A percentile compares a stretch with the other conserved stretches of the same genome.
Evolutionary conservation across 2,888 invertebrate species (phyloP).

Genomic region (Diaprepes abbreviatus): DNA sequence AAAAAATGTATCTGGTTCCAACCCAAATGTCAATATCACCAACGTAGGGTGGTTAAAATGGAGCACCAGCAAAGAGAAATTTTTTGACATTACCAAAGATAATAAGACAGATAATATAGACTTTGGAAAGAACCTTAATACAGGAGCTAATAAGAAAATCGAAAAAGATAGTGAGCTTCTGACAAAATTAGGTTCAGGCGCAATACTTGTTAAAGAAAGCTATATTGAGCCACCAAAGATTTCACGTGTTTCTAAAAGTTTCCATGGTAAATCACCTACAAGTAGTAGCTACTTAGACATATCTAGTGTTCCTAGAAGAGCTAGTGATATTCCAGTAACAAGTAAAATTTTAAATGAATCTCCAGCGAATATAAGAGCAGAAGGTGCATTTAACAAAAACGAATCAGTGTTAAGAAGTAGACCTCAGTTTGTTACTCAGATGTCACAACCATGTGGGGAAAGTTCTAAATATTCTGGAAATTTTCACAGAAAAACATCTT

Average conservation of each 20-base stretch:
- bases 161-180: constrained; percentile 54
- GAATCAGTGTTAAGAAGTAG: constrained; percentile 42
- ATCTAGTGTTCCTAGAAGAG: constrained; percentile 58
- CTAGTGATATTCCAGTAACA: constrained; percentile 60
- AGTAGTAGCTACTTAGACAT: constrained; percentile 57
- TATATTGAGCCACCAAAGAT: constrained; percentile 70
- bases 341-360: constrained; percentile 49
- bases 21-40: constrained; percentile 54
- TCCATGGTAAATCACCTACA: constrained; percentile 64
- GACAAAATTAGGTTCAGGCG: constrained; percentile 62
- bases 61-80: constrained; percentile 63
- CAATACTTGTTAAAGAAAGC: constrained; percentile 69
- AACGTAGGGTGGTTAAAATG: constrained; percentile 60
- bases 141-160: constrained; percentile 53
- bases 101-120: constrained; percentile 56
- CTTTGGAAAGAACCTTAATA: constrained; percentile 56
- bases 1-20: constrained; percentile 55
- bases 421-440: constrained; percentile 60
- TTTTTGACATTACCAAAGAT: constrained; percentile 57
- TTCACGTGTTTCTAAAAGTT: constrained; percentile 68
- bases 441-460: constrained; percentile 60
- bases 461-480: constrained; percentile 31
- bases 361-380: constrained; percentile 16
- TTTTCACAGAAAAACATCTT: constrained; percentile 57
- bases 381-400: constrained; percentile 25